Conservation (phyloP, 2,113 vertebrate species). For the Alligator mississippiensis region DNA sequence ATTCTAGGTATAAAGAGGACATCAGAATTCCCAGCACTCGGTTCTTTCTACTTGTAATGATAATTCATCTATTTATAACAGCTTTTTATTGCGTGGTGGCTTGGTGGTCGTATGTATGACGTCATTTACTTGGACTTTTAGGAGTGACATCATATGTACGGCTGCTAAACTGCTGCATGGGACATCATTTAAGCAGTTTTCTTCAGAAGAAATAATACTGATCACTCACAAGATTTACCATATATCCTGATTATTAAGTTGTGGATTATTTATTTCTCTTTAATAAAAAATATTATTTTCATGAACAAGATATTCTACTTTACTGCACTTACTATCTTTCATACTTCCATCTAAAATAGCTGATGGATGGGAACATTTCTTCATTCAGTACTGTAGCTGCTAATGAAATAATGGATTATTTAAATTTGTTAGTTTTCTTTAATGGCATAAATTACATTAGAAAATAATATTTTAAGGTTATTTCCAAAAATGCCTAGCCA, state of each 20-base stretch:
- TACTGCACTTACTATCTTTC: background rate
- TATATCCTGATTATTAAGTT: slow-evolving; percentile 10
- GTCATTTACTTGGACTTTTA: slow-evolving; percentile 94
- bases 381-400: background rate
- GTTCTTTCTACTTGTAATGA: background rate
- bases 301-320: slow-evolving; percentile 16
- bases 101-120: slow-evolving; percentile 97
- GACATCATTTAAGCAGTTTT: slow-evolving; percentile 78
- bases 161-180: slow-evolving; percentile 94
- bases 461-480: background rate
- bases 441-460: background rate
- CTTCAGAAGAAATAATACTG: slow-evolving; percentile 51
- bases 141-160: slow-evolving; percentile 99
- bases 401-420: background rate
- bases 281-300: slow-evolving; percentile 58
- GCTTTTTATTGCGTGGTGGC: slow-evolving; percentile 83
- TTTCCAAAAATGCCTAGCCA: background rate
- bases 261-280: slow-evolving; percentile 39
- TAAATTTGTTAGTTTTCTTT: background rate
- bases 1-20: slow-evolving; percentile 34
- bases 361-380: background rate
- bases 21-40: slow-evolving; percentile 20
- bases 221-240: slow-evolving; percentile 1
- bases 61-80: slow-evolving; percentile 14
- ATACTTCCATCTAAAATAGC: background rate